These are phyloP conservation scores for Silvanus unidentatus DNA, from an alignment of 2,888 invertebrate species.

Conservation along the genomic window DNA sequence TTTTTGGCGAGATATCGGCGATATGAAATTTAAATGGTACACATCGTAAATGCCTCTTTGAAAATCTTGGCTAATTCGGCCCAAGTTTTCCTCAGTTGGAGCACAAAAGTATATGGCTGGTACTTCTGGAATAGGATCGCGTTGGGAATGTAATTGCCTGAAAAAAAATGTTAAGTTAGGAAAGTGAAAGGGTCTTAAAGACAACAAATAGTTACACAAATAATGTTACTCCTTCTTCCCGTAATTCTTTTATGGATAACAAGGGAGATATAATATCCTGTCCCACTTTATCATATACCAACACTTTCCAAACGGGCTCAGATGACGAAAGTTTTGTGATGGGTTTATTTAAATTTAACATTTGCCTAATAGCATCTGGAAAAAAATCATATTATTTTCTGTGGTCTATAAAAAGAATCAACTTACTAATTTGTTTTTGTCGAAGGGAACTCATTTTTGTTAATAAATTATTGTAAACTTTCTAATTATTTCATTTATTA, in stretches of 20 bases:
- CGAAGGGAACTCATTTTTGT: conserved; percentile 58
- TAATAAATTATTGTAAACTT: too few relatives aligned
- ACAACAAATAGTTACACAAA: conserved; percentile 92
- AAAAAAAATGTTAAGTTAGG: too few relatives aligned
- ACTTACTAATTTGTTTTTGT: conserved; percentile 67
- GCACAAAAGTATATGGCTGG: conserved; percentile 97
- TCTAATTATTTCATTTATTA: too few relatives aligned
- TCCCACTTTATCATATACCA: conserved; percentile 92
- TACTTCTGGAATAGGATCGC: conserved; percentile 94
- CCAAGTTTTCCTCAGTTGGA: conserved; percentile 93
- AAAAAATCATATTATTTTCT: conserved; percentile 23
- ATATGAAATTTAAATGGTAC: conserved; percentile 95
- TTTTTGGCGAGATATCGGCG: conserved; percentile 87
- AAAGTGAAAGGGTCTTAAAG: conserved; percentile 22
- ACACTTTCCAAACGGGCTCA: conserved; percentile 93
- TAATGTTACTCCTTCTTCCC: conserved; percentile 94
- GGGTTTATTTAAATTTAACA: conserved; percentile 88
- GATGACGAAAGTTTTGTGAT: conserved; percentile 67
- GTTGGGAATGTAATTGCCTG: conserved; percentile 80
- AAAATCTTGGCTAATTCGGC: conserved; percentile 85
- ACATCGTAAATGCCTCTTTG: conserved; percentile 86
- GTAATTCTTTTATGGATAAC: conserved; percentile 88
- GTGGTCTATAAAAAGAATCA: conserved; percentile 11
- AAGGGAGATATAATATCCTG: conserved; percentile 98
- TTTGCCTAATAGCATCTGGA: conserved; percentile 86